Base-by-base conservation (phyloP, 2,113 vertebrate genomes). In the Solenodon paradoxus region DNA sequence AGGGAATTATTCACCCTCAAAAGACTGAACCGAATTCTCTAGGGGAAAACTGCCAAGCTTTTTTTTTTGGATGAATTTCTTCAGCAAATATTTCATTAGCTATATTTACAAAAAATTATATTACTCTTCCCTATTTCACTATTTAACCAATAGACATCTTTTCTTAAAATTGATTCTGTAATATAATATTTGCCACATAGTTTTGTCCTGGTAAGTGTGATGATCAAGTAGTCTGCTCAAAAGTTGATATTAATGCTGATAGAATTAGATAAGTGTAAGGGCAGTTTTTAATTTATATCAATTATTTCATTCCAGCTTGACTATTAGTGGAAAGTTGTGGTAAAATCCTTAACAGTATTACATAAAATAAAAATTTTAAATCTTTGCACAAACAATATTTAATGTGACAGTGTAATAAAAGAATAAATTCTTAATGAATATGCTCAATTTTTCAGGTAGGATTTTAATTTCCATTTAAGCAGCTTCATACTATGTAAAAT, bases 41-140 rank as follows among this genome's bases (percentile, higher is more conserved):
- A 96, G 84, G 68, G 26, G 95, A 97, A 97, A 97, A 87, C 85
- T 96, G 96, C 66, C 95, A 97, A 95, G 71, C 97, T 94, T n/a
- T 98, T 78, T 71, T 95, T 96, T 97, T 94, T 97, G 97, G 92
- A 71, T 96, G 86, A 83, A 87, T 96, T 97, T 98, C 92, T 97
- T 94, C 96, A 97, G 84, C 66, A 74, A 92, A 90, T 74, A 19
- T 77, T 97, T 94, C 88, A 68, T 84, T 75, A 32, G 94, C 66
- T 49, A 94, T 90, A 97, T 92, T 92, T 92, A 95, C 57, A 90
- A 90, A 97, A 96, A 85, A 97, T 92, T 93, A 49, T 55, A 96
- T 83, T 97, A 97, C 57, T 90, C 89, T 94, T 96, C 61, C 74
- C 83, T 15, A 20, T 97, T 97, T 97, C 96, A 96, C 92, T 96